These are phyloP conservation scores for Xanthia icteritia DNA, from an alignment of 2,888 invertebrate genomes.

Conservation along the genomic window DNA sequence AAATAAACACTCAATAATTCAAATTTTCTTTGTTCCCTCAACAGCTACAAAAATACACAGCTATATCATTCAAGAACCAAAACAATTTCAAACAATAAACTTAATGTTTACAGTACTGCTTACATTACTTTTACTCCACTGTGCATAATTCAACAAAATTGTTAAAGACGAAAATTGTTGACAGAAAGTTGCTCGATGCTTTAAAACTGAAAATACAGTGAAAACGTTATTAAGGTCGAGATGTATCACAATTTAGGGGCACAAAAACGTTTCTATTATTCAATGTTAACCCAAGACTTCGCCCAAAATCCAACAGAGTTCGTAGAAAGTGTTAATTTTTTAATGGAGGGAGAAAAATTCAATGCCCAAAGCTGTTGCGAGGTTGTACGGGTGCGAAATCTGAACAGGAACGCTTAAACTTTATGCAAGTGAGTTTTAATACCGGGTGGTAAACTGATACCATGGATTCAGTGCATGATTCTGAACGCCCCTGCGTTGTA, in stretches of 20 bases:
- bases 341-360: slow-evolving; percentile 80
- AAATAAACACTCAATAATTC: neutral
- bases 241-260: slow-evolving; percentile 73
- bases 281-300: slow-evolving; percentile 78
- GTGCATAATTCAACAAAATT: slow-evolving; percentile 34
- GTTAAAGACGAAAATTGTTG: slow-evolving; percentile 3
- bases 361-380: slow-evolving; percentile 62
- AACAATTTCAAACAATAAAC: slow-evolving; percentile 10
- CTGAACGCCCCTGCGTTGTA: no score
- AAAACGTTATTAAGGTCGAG: slow-evolving; percentile 78
- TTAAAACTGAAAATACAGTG: slow-evolving; percentile 66
- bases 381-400: slow-evolving; percentile 58
- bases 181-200: slow-evolving; percentile 1
- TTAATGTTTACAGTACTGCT: slow-evolving; percentile 14
- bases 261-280: slow-evolving; percentile 80
- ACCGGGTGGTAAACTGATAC: no score
- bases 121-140: slow-evolving; percentile 3
- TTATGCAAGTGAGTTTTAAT: neutral
- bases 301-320: slow-evolving; percentile 70
- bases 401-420: slow-evolving; percentile 5
- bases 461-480: no score
- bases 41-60: neutral
- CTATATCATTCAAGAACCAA: slow-evolving; percentile 1
- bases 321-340: slow-evolving; percentile 85
- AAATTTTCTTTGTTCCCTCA: neutral